phyloP scores from a whole-genome alignment of 2,113 vertebrate species.

The Thamnaconus septentrionalis region DNA sequence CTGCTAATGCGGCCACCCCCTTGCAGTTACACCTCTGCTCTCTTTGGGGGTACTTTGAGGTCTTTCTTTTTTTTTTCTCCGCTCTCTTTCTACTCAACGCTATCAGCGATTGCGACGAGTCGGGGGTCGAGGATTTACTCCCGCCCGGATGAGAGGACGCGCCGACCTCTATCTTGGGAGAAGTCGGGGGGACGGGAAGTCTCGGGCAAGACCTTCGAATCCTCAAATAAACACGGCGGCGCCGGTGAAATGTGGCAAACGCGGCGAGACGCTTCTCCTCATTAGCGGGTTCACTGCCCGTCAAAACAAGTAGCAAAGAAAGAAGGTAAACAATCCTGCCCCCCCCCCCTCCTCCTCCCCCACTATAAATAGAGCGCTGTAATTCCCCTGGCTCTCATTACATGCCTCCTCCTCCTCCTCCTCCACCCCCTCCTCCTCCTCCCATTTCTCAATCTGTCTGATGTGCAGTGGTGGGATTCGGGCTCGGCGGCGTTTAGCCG shows the following conservation, averaged over 20 bases:
- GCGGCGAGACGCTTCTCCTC: constrained; percentile 21
- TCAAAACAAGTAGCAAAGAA: constrained; percentile 40
- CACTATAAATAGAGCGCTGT: constrained; percentile 60
- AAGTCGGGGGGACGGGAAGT: too few species aligned
- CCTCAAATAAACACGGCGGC: constrained; percentile 10
- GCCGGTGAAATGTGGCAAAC: constrained; percentile 13
- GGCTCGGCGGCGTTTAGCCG: constrained; percentile 59
- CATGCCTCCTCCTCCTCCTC: constrained; percentile 54
- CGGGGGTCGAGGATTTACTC: constrained; percentile 64
- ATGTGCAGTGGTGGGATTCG: constrained; percentile 49
- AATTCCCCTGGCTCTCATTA: constrained; percentile 73
- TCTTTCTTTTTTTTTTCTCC: constrained; percentile 10
- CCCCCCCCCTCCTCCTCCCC: constrained; percentile 2
- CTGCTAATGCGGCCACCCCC: constrained; percentile 74
- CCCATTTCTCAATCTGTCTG: constrained; percentile 53
- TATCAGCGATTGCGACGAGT: constrained; percentile 56
- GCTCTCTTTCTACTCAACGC: constrained; percentile 46
- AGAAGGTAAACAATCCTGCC: constrained; percentile 63
- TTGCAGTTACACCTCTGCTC: constrained; percentile 46
- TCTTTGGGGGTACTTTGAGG: constrained; percentile 59
- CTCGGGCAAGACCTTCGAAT: not conserved
- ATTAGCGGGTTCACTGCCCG: constrained; percentile 50
- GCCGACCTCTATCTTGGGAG: constrained; percentile 35
- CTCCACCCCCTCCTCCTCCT: constrained; percentile 57
- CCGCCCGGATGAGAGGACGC: not conserved